Evolutionary conservation across 2,797 vertebrate genomes (phyloP).

Genomic region (Sebastes umbrosus): DNA sequence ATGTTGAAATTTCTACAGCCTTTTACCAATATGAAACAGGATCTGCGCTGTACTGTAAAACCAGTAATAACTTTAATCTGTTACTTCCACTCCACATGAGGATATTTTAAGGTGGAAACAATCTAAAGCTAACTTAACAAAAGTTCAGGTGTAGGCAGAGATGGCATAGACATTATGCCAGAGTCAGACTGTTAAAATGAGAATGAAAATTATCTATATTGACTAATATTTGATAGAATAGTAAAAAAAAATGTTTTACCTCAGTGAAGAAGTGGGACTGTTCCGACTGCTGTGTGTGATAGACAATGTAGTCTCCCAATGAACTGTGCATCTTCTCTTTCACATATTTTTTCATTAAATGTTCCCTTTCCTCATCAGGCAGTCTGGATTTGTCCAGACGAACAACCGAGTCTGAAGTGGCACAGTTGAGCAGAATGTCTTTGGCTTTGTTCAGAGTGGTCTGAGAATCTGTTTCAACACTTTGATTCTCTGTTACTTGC

Average conservation of each 20-base stretch:
- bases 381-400: conserved; percentile 72
- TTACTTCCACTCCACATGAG: not conserved
- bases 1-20: not conserved
- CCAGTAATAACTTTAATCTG: not conserved
- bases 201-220: not conserved
- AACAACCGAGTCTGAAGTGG: conserved; percentile 88
- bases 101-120: not conserved
- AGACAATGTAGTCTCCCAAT: conserved; percentile 83
- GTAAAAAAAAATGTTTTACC: conserved; percentile 71
- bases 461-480: not conserved
- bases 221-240: not conserved
- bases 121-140: not conserved
- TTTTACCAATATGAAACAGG: not conserved
- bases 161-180: not conserved
- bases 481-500: conserved; percentile 76
- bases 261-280: conserved; percentile 80
- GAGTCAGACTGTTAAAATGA: not conserved
- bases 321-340: conserved; percentile 82
- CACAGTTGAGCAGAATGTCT: conserved; percentile 84
- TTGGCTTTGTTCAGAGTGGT: conserved; percentile 75
- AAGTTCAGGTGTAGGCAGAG: not conserved
- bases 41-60: not conserved
- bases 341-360: conserved; percentile 74
- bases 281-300: conserved; percentile 30
- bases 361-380: conserved; percentile 26